Evolutionary conservation across 2,113 vertebrate species (phyloP), one percentile per base, ranked within the genome.

Genomic region (Sander lucioperca): DNA sequence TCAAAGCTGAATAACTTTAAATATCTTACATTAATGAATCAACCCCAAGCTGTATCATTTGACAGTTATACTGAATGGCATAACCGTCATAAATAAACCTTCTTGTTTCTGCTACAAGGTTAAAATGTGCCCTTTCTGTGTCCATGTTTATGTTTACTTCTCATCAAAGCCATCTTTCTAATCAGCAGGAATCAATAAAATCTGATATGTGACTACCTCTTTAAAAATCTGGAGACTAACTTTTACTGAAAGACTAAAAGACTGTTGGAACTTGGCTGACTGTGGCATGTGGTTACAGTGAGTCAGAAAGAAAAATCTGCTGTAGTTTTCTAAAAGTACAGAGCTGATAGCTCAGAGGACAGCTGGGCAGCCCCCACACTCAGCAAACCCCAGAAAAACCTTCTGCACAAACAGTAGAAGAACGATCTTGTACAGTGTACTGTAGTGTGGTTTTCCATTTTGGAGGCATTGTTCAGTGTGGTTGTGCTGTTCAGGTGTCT

Each of bases 301-400:
- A 95, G 80, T 93, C 92, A 95, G 69, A 87, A 5, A 78, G 73
- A 85, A 85, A 87, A 75, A 13, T 81, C 54, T 71, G 53, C 19
- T 25, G 76, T 68, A 81, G 61, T 78, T 86, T 85, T 85, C 27
- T 59, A 50, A 10, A 77, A 63, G 81, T 43, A 71, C 54, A 78
- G 18, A 64, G 25, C 48, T 51, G 19, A 47, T 50, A 36, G 25
- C 18, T 19, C 16, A 43, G 53, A 84, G 54, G 66, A 53, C 53
- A 58, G 5, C 68, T 70, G 88, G 88, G 87, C 82, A 81, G 64
- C 84, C 91, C 88, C 91, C 76, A 81, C 51, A 69, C 53, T 76
- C 30, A 82, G 36, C 64, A 65, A 16, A 78, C 67, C 74, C 56
- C 68, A 67, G 69, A 21, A 23, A 86, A 68, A 59, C 25, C 27